Evolutionary conservation across 53 echinoderm and acorn worm genomes (phyloP), one percentile per base, ranked within the genome.

Genomic region (Hippasteria phrygiana): DNA sequence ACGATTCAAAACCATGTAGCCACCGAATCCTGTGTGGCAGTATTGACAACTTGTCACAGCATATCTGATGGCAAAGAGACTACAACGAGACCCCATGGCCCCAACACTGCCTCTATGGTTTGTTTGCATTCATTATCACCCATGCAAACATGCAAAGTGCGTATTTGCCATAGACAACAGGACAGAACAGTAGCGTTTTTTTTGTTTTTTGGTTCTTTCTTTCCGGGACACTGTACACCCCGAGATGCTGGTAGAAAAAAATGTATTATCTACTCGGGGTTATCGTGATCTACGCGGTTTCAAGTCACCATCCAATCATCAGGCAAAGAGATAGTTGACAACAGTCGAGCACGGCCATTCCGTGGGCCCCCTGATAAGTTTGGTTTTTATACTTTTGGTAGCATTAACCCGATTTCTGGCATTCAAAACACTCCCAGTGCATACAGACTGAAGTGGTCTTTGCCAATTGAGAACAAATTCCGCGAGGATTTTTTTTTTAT

Each of bases 131-230:
- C 35, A 45, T 67, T 83, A 83, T 81, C 82, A 43, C 13, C 67
- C 28, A 43, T 43, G 83, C 83, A 83, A 83, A 83, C 83, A 83
- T 29, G 83, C 83, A 83, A 83, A 83, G 83, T 67, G 43, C 46
- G 67, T 64, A 46, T 83, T 83, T 67, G 35, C 83, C 28, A 22
- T 66, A 65, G 40, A 83, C 83, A 67, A 39, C 67, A 43, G 31
- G 67, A 83, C 67, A 77, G 22, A 83, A 65, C 67, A 67, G 83
- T 83, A 83, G 83, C 83, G 45, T 45, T 66, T 37, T 75, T 35
- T 43, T 70, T 70, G 22, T 17, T 20, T 4, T 13, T 42, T 4
- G 20, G 34, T 18, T 35, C 36, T 67, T 35, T 26, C 59, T 59
- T 74, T 47, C 45, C 43, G 34, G 77, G n/a, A 8, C 33, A 51